These are phyloP conservation scores for Drosophila biarmipes DNA, from an alignment of 1,140 invertebrate genomes.

Conservation along the genomic window DNA sequence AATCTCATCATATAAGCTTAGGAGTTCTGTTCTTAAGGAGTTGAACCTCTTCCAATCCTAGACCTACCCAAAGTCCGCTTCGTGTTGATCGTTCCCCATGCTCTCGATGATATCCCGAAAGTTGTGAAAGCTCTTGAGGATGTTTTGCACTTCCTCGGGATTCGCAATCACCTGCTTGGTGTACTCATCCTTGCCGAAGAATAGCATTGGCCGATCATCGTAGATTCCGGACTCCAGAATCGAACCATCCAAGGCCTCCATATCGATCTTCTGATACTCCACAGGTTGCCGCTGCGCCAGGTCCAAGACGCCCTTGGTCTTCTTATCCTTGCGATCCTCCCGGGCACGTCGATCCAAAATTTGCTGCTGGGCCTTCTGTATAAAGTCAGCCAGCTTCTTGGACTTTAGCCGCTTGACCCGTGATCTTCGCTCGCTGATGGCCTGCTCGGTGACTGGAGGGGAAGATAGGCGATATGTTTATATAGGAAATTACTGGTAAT, in stretches of 20 bases:
- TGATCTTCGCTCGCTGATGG: conserved; percentile 87
- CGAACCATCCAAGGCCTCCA: conserved; percentile 65
- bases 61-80: conserved; percentile 61
- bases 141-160: conserved; percentile 67
- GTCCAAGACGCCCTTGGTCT: conserved; percentile 71
- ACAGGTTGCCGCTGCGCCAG: conserved; percentile 53
- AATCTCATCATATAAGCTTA: no score
- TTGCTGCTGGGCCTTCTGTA: conserved; percentile 86
- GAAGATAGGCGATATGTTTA: neutral
- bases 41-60: neutral
- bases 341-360: conserved; percentile 76
- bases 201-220: conserved; percentile 78
- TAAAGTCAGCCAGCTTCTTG: conserved; percentile 87
- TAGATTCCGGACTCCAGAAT: conserved; percentile 63
- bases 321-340: conserved; percentile 65
- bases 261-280: conserved; percentile 74
- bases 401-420: conserved; percentile 88
- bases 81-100: conserved; percentile 84
- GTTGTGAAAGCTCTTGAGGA: conserved; percentile 74
- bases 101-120: conserved; percentile 84
- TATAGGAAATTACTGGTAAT: neutral
- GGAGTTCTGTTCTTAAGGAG: neutral
- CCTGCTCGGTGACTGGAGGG: conserved; percentile 86
- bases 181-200: conserved; percentile 76
- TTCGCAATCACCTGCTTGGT: conserved; percentile 65